Base-by-base conservation (phyloP, 2,888 invertebrate species). In the Tupiocoris notatus region DNA sequence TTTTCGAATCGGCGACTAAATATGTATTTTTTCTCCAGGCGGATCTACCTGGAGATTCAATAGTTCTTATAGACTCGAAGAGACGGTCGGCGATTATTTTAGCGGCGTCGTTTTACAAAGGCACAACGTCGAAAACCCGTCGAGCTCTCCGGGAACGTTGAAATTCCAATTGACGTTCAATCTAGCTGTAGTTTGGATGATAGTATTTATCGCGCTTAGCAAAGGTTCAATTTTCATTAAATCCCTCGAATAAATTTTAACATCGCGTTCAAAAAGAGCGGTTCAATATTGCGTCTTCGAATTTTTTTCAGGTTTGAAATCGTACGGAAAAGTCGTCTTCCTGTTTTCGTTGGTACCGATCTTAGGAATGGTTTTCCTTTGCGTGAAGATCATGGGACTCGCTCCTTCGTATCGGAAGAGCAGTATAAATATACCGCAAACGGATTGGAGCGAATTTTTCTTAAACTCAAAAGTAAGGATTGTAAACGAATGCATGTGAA, bases 81-180 rank as follows among this genome's bases (percentile, higher is more conserved):
- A 93, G 82, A 92, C 92, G 0, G 87, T 95, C 78, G 91, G 94
- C 2, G 93, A 93, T 83, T 95, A 95, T 83, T 92, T 94, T 81
- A 93, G 92, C 83, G 91, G 91, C 7, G 90, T 92, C 66, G 94
- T 95, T n/a, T 85, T 95, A 71, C 92, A 93, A 82, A 86, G 91
- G 68, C 84, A 85, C 79, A 85, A 85, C 76, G 82, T 85, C 22
- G 79, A 80, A 73, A 75, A 77, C 39, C 79, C 80, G 1, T 77
- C 79, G 12, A 83, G 81, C 67, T 82, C 84, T 9, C 88, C 88
- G 75, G 90, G 91, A 23, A 88, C 87, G 67, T 88, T 93, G 77
- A 92, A 92, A 84, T 94, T 95, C 84, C 93, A 95, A 87, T 89
- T 94, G 79, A 93, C 94, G 1, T 94, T 95, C 85, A 94, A 95